Percentiles rank a stretch among this genome's conserved stretches.
Conservation (phyloP, 2,113 vertebrate genomes). For the Macroglossus sobrinus region DNA sequence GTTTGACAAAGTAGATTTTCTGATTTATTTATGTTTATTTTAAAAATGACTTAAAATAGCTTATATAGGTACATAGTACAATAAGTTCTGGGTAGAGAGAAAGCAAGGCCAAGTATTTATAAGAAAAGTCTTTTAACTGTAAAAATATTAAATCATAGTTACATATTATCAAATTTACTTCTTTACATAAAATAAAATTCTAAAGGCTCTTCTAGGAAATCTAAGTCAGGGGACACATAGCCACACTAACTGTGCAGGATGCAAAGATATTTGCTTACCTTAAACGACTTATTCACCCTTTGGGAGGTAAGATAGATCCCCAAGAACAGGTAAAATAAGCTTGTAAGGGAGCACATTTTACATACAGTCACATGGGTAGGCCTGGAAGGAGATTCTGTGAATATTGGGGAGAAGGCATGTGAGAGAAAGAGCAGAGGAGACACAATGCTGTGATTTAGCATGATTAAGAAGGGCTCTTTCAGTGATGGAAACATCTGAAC, state of each 20-base stretch:
- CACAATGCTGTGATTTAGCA: background rate
- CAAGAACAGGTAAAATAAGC: background rate
- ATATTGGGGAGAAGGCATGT: background rate
- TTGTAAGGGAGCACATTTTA: background rate
- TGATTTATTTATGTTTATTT: constrained; percentile 10
- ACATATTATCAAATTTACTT: background rate
- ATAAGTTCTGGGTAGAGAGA: background rate
- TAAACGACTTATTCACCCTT: background rate
- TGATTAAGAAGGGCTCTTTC: background rate
- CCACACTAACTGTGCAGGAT: background rate
- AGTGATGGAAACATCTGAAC: background rate
- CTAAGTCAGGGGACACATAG: background rate
- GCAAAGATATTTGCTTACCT: background rate
- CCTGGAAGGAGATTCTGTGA: background rate
- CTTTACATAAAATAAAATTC: background rate
- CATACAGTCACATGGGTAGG: background rate
- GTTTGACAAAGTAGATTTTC: background rate
- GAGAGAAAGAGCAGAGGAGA: background rate
- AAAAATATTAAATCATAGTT: constrained; percentile 1
- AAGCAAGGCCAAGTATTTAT: background rate
- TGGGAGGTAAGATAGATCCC: background rate
- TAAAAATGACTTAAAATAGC: background rate
- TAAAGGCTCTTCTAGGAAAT: background rate
- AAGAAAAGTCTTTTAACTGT: background rate
- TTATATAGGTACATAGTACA: background rate